These are phyloP conservation scores for Dolichoris vasculosae DNA, from an alignment of 1,140 invertebrate genomes.

Conservation along the genomic window DNA sequence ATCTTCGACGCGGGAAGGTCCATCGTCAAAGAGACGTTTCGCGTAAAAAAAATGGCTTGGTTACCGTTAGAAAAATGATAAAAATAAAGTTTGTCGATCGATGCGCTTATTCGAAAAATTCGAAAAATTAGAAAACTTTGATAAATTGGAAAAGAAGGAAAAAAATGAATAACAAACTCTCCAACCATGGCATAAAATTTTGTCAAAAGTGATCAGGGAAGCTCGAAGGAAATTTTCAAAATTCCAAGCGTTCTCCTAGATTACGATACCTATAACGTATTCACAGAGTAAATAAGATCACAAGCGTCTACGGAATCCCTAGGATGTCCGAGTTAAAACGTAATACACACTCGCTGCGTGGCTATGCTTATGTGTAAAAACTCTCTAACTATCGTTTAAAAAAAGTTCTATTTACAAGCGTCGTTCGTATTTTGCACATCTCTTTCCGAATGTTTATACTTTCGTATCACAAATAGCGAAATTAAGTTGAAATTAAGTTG, in stretches of 20 bases:
- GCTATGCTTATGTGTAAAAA: constrained; percentile 58
- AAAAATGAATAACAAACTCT: constrained; percentile 34
- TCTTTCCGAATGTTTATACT: constrained; percentile 49
- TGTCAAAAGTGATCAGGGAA: constrained; percentile 62
- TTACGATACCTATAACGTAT: constrained; percentile 52
- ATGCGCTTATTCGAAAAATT: no score
- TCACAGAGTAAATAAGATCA: constrained; percentile 72
- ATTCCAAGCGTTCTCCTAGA: constrained; percentile 66
- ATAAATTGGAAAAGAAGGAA: not conserved
- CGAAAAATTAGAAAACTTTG: no score
- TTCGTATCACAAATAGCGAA: constrained; percentile 41
- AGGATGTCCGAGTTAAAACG: constrained; percentile 66
- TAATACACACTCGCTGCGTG: constrained; percentile 60
- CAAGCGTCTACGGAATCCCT: constrained; percentile 68
- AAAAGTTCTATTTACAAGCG: constrained; percentile 60
- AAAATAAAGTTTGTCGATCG: not conserved
- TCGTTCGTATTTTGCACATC: constrained; percentile 54
- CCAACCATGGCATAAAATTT: constrained; percentile 71
- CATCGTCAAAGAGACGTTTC: constrained; percentile 42
- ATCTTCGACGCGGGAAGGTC: constrained; percentile 46
- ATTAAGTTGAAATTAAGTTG: no score
- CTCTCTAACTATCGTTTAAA: constrained; percentile 53
- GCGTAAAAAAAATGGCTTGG: constrained; percentile 41
- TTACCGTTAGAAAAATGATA: not conserved
- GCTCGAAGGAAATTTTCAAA: constrained; percentile 58